phyloP scores from a whole-genome alignment of 2,888 invertebrate species.

The Eristalis intricaria region DNA sequence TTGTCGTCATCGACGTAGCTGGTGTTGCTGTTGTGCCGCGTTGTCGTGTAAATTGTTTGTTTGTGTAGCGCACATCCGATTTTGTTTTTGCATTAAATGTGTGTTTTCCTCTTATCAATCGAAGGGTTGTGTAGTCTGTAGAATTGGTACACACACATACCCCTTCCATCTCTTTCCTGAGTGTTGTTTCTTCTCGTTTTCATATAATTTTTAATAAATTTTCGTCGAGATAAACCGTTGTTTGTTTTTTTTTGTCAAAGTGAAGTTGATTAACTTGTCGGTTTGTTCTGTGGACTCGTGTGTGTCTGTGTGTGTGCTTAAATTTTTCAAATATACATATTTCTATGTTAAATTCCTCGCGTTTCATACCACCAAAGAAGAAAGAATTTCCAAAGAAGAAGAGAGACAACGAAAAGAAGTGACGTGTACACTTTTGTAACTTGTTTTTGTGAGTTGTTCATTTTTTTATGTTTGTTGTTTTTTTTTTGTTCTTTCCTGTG shows the following conservation, averaged over 20 bases:
- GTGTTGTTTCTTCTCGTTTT: constrained; percentile 8
- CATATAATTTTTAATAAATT: background rate
- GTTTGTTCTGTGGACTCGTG: background rate
- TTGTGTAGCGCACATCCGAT: constrained; percentile 61
- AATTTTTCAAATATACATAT: background rate
- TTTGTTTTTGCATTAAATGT: constrained; percentile 66
- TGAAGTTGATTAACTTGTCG: background rate
- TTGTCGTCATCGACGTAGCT: constrained; percentile 20
- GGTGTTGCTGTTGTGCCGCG: constrained; percentile 13
- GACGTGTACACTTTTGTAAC: constrained; percentile 51
- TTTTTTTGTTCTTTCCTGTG: constrained; percentile 1
- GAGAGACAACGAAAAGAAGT: constrained; percentile 7
- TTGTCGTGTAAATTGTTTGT: constrained; percentile 40
- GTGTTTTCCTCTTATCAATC: constrained; percentile 64
- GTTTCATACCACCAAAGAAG: background rate
- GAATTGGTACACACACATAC: background rate
- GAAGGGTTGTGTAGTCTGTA: constrained; percentile 5
- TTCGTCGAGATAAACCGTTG: background rate
- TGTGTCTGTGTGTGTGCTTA: background rate
- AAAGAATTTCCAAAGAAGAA: background rate
- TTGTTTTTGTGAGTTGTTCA: constrained; percentile 14
- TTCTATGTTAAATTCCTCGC: background rate
- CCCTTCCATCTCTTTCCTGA: background rate
- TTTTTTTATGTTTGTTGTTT: too few species aligned
- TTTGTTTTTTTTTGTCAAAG: background rate